phyloP scores from a whole-genome alignment of 35 echinoderm and acorn worm species.

The Holothuria glaberrima region DNA sequence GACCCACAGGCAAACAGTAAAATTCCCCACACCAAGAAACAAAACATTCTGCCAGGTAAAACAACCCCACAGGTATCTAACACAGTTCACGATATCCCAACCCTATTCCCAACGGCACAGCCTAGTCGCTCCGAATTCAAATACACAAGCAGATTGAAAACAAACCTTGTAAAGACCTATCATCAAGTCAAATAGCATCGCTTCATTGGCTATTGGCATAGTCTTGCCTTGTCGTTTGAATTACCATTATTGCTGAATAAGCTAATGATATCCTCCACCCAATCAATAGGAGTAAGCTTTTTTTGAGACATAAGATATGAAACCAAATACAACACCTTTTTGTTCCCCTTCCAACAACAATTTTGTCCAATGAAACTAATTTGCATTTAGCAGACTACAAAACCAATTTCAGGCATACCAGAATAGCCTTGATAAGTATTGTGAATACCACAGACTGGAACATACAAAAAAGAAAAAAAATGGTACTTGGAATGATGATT shows the following conservation, averaged over 20 bases:
- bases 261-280: neutral
- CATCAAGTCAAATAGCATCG: neutral
- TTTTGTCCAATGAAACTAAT: conserved; percentile 10
- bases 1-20: no score
- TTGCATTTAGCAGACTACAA: conserved; percentile 35
- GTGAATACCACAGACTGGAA: no score
- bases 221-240: neutral
- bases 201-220: conserved; percentile 25
- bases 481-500: conserved; percentile 12
- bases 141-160: neutral
- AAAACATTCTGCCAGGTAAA: no score
- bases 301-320: conserved; percentile 16
- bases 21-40: no score
- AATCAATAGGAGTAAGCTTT: conserved; percentile 13
- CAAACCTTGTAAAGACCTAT: neutral
- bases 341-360: neutral
- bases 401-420: conserved; percentile 27
- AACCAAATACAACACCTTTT: conserved; percentile 1
- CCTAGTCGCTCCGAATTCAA: neutral
- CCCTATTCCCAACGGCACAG: neutral
- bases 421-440: conserved; percentile 26
- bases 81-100: conserved; percentile 6
- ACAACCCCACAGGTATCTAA: neutral
- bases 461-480: neutral
- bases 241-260: neutral